Evolutionary conservation across 2,113 vertebrate species (phyloP), one percentile per base, ranked within the genome.

Genomic region (Tichodroma muraria): DNA sequence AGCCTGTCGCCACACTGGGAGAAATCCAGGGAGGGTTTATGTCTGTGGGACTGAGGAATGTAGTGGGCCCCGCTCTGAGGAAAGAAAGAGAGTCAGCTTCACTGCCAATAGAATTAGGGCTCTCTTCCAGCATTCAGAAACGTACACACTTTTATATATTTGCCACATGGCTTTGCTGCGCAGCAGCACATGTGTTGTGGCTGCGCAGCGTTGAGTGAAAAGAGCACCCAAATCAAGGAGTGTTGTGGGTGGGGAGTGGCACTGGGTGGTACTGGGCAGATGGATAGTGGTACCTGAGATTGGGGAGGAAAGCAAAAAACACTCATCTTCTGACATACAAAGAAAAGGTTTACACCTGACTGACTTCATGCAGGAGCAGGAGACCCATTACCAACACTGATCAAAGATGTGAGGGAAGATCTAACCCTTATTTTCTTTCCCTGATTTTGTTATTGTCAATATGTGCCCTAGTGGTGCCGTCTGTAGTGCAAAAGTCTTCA

Each of bases 111-210:
- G 78, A 95, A 88, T 47, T 77, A 89, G 85, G 95, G 91, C 94
- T 93, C 50, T 22, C 42, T 96, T 97, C 96, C 95, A 97, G 85
- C 71, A 88, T 59, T 89, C 79, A 73, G 93, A 94, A 93, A 80
- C 5, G 1, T 95, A 88, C 82, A 88, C 71, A 44, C 91, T 93
- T 93, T 88, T 88, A 93, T 93, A 40, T 75, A 57, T 94, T 86
- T 95, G 91, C 88, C 91, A 95, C 93, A 80, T 95, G 96, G 95
- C 37, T 95, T 56, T 90, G 80, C 91, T 75, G 76, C 22, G 13
- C 68, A 44, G 85, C 88, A 91, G 91, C 93, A 95, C 95, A 83
- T 94, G 94, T 93, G 91, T 96, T 96, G 85, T 95, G 91, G 90
- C 96, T 97, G 85, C 0, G 0, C 49, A 73, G 49, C 0, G 0